Percentiles rank a stretch among this genome's conserved stretches.
Evolutionary conservation across 64 coral and sea anemone genomes (phyloP).

Genomic region (Trachythela sp.): DNA sequence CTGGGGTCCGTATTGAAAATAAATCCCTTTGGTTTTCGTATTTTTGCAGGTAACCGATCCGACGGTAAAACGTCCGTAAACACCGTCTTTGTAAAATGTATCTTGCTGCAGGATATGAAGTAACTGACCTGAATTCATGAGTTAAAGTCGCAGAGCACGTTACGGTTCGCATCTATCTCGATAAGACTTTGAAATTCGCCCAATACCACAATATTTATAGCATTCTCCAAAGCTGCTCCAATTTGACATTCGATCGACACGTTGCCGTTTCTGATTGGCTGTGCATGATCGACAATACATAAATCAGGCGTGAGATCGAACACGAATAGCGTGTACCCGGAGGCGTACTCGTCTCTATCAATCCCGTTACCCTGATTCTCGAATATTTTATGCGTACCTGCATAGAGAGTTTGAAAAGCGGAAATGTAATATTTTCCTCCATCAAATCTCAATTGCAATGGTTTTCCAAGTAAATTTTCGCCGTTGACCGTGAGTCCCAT

Average conservation of each 20-base stretch:
- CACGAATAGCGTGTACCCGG: conserved; percentile 5
- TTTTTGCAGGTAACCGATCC: not conserved
- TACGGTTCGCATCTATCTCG: not conserved
- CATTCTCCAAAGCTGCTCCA: not conserved
- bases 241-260: conserved; percentile 1
- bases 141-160: conserved; percentile 21
- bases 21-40: not conserved
- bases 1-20: not conserved
- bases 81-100: not conserved
- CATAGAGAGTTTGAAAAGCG: not conserved
- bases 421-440: not conserved
- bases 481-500: not conserved
- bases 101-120: not conserved
- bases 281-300: not conserved
- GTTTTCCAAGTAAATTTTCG: conserved; percentile 12
- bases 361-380: conserved; percentile 20
- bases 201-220: not conserved
- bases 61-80: not conserved
- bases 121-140: too few relatives aligned
- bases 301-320: conserved; percentile 43
- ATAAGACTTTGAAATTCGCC: conserved; percentile 26
- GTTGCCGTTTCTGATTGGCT: not conserved
- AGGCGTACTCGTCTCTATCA: not conserved
- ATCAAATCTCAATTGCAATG: not conserved
- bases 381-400: not conserved